Base-by-base conservation (phyloP, 1,140 invertebrate species). In the Orussus abietinus region DNA sequence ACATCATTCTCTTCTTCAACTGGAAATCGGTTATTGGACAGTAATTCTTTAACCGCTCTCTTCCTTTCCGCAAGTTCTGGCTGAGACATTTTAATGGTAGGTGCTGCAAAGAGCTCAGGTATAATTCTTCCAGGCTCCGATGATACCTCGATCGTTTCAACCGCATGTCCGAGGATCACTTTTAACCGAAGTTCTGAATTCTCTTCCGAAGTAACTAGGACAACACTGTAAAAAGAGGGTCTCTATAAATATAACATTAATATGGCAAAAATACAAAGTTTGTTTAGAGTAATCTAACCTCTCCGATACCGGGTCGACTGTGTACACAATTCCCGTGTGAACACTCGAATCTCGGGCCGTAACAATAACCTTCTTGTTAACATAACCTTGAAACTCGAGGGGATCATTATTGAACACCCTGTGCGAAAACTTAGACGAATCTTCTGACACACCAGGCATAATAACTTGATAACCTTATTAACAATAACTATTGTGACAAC, bases 281-380 rank as follows among this genome's bases (percentile, higher is more conserved):
- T 38, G 29, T 32, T 25, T 45, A 14, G 17, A 17, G 17, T 12
- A 38, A 44, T 29, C 55, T 65, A 59, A 72, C 69, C 68, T 73
- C 39, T 72, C 64, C 3, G 70, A 69, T 21, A 72, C 66, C 3
- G 70, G 70, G 45, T 73, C 70, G 4, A 73, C 45, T 0, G 70
- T 73, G 40, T 72, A 73, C 39, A 69, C 54, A 37, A 66, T 46
- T 10, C 70, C 70, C 20, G 38, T 53, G 35, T 60, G 47, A 5
- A 53, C 17, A 13, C 36, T 53, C 4, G 40, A 47, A 44, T 71
- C 64, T 22, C 62, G 53, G 0, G 58, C 61, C 39, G 38, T 64
- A 19, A 73, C 53, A 4, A 38, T 53, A 12, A 66, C 56, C 37
- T 46, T 40, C 40, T 63, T 68, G 14, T 66, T 64, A 0, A 71